Percentiles rank a stretch among this genome's conserved stretches.
These are phyloP conservation scores for Lasioglossum vierecki DNA, from an alignment of 2,888 invertebrate species.

Conservation along the genomic window DNA sequence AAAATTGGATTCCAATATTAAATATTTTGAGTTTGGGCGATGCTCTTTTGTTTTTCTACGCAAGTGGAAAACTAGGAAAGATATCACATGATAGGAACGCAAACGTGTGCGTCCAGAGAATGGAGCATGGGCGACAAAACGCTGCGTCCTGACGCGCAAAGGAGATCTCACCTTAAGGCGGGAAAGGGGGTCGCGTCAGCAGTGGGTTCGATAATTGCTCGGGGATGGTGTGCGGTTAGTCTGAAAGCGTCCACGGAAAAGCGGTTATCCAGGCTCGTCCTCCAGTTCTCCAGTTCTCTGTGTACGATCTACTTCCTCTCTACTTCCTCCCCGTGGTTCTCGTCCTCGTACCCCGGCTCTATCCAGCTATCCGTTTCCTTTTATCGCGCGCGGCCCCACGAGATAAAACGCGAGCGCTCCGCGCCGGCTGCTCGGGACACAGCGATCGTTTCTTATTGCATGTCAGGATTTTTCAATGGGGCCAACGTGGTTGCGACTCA, in stretches of 20 bases:
- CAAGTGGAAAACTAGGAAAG: no score
- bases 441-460: slow-evolving; percentile 12
- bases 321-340: background rate
- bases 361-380: slow-evolving; percentile 9
- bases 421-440: slow-evolving; percentile 10
- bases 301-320: slow-evolving; percentile 1
- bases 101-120: no score
- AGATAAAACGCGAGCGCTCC: slow-evolving; percentile 4
- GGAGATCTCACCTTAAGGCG: background rate
- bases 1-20: no score
- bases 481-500: slow-evolving; percentile 12
- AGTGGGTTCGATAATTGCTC: slow-evolving; percentile 37
- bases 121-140: no score
- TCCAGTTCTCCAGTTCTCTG: background rate
- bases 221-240: slow-evolving; percentile 28
- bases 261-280: slow-evolving; percentile 11
- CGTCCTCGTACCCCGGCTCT: background rate
- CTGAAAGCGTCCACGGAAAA: slow-evolving; percentile 25
- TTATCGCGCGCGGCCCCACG: background rate
- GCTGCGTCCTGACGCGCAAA: background rate
- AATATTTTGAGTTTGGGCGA: no score
- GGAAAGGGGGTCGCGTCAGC: background rate
- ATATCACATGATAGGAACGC: no score
- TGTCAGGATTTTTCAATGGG: slow-evolving; percentile 20
- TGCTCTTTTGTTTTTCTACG: no score